These are phyloP conservation scores for Eulithis prunata DNA, from an alignment of 2,888 invertebrate species.

Conservation along the genomic window DNA sequence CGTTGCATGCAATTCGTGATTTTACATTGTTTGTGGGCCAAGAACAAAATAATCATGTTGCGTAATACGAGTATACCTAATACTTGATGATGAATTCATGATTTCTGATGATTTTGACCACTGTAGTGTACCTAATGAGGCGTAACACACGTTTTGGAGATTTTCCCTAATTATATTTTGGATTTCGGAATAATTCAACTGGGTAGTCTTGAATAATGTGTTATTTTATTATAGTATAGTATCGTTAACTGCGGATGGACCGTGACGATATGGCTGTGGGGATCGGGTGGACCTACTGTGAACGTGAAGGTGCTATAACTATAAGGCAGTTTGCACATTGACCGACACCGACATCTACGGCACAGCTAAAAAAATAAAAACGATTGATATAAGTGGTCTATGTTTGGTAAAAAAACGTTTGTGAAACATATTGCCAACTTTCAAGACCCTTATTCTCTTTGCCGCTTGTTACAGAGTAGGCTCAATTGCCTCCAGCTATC, in stretches of 20 bases:
- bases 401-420: no score
- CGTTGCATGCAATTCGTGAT: conserved; percentile 18
- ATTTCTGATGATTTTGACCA: conserved; percentile 14
- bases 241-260: conserved; percentile 24
- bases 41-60: conserved; percentile 22
- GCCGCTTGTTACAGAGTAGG: conserved; percentile 10
- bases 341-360: no score
- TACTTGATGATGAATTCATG: conserved; percentile 4
- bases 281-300: conserved; percentile 6
- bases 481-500: conserved; percentile 22
- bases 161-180: no score
- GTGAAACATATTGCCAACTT: no score
- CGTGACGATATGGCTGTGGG: conserved; percentile 26
- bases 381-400: no score
- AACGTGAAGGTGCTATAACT: not conserved
- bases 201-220: conserved; percentile 23
- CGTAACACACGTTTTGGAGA: not conserved
- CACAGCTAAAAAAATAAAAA: no score
- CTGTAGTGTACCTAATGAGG: not conserved
- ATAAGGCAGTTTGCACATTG: no score
- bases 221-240: conserved; percentile 11
- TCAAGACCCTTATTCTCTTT: not conserved
- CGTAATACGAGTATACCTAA: conserved; percentile 4
- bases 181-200: conserved; percentile 17
- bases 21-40: conserved; percentile 15